A percentile compares a stretch with the other conserved stretches of the same genome.
Conservation (phyloP, 2,888 invertebrate genomes). For the Saturnia pavonia region DNA sequence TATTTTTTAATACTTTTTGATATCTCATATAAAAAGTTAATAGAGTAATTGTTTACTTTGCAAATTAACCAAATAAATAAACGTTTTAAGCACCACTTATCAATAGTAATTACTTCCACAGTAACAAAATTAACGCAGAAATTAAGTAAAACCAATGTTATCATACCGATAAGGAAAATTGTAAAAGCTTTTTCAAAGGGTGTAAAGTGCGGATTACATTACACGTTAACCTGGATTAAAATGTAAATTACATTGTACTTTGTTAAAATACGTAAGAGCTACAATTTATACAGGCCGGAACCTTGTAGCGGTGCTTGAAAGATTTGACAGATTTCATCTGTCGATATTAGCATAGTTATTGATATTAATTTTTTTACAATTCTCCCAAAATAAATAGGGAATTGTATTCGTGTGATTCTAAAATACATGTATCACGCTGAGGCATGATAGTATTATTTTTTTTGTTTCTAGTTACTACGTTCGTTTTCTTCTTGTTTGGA, state of each 20-base stretch:
- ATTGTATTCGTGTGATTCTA: not conserved
- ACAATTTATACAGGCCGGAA: conserved; percentile 1
- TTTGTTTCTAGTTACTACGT: too few species aligned
- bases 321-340: conserved; percentile 4
- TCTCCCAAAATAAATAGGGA: not conserved
- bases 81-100: not conserved
- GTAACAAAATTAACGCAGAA: not conserved
- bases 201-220: conserved; percentile 3
- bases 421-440: not conserved
- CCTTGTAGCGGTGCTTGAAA: conserved; percentile 10
- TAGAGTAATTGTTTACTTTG: not conserved
- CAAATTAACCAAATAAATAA: not conserved
- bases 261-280: conserved; percentile 12
- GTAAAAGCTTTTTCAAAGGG: conserved; percentile 10
- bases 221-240: not conserved
- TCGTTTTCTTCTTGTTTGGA: too few species aligned
- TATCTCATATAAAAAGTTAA: too few species aligned
- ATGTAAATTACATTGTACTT: conserved; percentile 13
- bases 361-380: not conserved
- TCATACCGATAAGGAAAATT: not conserved
- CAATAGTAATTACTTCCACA: not conserved
- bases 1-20: too few species aligned
- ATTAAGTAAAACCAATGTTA: conserved; percentile 12
- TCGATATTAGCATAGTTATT: not conserved
- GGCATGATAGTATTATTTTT: too few species aligned